Base-by-base conservation (phyloP, 2,888 invertebrate genomes). In the Odontomyia ornata region DNA sequence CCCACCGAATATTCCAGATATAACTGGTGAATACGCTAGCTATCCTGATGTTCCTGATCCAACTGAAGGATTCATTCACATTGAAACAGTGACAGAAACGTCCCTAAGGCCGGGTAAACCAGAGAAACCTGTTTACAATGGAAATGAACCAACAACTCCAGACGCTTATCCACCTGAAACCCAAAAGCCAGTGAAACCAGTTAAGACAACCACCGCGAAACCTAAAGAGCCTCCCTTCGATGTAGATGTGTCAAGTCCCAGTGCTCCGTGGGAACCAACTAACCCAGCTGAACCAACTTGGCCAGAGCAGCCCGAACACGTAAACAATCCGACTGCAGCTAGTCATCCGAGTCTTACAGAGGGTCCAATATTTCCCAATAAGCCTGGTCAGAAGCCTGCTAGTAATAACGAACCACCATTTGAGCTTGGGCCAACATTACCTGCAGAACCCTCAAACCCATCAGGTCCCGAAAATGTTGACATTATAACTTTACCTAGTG, bases 261-360 rank as follows among this genome's bases (percentile, higher is more conserved):
- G 56, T n/a, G 7, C 13, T 18, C 56, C 72, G 18, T 56, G 52
- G 15, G 1, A 46, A 15, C 28, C 57, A 9, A 56, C 56, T 15
- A 52, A 71, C 27, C 71, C 47, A 9, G 15, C 47, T 21, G 18
- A 30, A 18, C 67, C 67, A 2, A 67, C 36, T 15, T 13, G 27
- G 27, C 30, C 30, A 18, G 73, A 73, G 13, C 0, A 23, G n/a
- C 73, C 73, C 9, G 18, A 57, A 15, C 57, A 60, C 36, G 11
- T 36, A 1, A 15, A 52, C 13, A 36, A 30, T 11, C 60, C 60
- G n/a, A 60, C 36, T 21, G 21, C 43, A 18, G 27, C 67, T 11
- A 60, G 23, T 7, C 60, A n/a, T 43, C 67, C 67, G 7, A 60
- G 60, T 25, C 60, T 67, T 21, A 30, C 43, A 3, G 67, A 67